Conservation (phyloP, 2,888 invertebrate genomes). For the Acanthosepion esculentum region DNA sequence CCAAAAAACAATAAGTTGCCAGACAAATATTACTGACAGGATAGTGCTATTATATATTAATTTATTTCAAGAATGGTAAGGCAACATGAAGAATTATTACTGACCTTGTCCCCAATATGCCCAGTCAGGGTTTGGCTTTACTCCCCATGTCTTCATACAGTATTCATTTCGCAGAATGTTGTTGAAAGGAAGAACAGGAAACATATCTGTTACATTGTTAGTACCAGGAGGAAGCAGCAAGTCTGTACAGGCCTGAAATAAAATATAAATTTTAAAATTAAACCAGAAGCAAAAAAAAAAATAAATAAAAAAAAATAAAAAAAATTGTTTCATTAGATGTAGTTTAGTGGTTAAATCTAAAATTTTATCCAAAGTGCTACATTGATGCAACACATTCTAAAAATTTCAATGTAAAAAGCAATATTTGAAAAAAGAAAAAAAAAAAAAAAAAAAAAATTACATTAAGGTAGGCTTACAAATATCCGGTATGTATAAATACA, state of each 20-base stretch:
- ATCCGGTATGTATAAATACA: neutral
- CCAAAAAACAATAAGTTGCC: neutral
- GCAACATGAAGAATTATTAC: slow-evolving; percentile 25
- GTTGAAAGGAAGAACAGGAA: slow-evolving; percentile 71
- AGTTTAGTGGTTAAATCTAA: too few relatives aligned
- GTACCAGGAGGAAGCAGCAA: slow-evolving; percentile 67
- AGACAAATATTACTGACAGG: too few relatives aligned
- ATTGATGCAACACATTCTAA: too few relatives aligned
- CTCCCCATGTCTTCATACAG: slow-evolving; percentile 69
- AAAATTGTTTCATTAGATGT: too few relatives aligned
- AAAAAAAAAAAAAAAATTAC: neutral
- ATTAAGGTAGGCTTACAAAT: neutral
- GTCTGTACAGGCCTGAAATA: slow-evolving; percentile 72
- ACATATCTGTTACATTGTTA: slow-evolving; percentile 72
- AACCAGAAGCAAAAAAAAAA: neutral
- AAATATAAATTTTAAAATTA: neutral
- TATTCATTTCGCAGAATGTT: slow-evolving; percentile 64
- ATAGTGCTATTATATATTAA: too few relatives aligned
- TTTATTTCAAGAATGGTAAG: neutral
- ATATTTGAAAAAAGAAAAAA: too few relatives aligned
- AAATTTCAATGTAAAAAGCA: too few relatives aligned
- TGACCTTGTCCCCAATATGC: slow-evolving; percentile 70
- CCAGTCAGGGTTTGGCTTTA: slow-evolving; percentile 67
- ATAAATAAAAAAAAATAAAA: neutral
- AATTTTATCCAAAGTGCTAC: too few relatives aligned